These are phyloP conservation scores for Neoscelio sp. DNA, from an alignment of 2,888 invertebrate genomes.

Conservation along the genomic window DNA sequence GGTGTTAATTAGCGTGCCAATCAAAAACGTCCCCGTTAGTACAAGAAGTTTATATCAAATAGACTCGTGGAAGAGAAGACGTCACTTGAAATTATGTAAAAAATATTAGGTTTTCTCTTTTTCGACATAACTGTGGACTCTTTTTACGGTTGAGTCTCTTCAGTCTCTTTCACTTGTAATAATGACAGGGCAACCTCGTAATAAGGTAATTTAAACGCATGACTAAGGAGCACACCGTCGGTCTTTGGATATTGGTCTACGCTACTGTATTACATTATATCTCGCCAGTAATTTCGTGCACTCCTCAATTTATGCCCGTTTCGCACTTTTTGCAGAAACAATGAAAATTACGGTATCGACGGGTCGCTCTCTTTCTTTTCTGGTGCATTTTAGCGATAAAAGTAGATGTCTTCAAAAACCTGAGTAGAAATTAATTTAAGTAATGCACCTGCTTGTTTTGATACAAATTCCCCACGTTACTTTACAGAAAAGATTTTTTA, in stretches of 20 bases:
- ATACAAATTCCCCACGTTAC: conserved; percentile 44
- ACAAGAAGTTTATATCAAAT: neutral
- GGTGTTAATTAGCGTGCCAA: conserved; percentile 11
- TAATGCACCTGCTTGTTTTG: conserved; percentile 51
- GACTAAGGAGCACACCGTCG: conserved; percentile 76
- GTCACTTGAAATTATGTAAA: conserved; percentile 12
- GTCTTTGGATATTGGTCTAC: conserved; percentile 72
- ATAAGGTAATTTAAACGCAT: conserved; percentile 83
- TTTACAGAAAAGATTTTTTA: no score
- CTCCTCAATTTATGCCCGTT: conserved; percentile 36
- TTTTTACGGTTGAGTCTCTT: conserved; percentile 36
- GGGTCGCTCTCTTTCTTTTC: conserved; percentile 40
- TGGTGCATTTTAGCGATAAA: conserved; percentile 42
- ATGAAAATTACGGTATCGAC: conserved; percentile 67
- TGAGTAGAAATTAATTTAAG: conserved; percentile 13
- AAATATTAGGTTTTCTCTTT: conserved; percentile 21
- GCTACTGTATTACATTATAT: conserved; percentile 58
- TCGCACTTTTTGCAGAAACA: conserved; percentile 68
- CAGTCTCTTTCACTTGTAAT: conserved; percentile 72
- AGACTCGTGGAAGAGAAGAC: no score
- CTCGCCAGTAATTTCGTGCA: conserved; percentile 48
- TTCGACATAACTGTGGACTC: conserved; percentile 11
- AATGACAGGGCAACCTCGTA: conserved; percentile 79
- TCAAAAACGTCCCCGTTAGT: conserved; percentile 19
- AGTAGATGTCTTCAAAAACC: conserved; percentile 42